Base-by-base conservation (phyloP, 2,888 invertebrate species). In the Meghimatium bilineatum region DNA sequence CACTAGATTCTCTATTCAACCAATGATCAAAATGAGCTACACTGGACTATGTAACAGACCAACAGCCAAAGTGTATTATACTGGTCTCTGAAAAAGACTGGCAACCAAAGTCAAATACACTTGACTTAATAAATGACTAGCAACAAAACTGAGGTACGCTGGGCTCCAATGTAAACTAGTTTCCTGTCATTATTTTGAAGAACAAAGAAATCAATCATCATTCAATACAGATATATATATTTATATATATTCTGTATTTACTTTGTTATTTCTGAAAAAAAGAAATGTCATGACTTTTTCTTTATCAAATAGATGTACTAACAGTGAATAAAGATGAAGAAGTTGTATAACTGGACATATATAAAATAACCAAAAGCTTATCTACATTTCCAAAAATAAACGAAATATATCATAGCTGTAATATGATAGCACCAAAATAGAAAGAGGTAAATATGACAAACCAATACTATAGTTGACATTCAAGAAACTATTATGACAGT, bases 401-500 rank as follows among this genome's bases (percentile, higher is more conserved):
- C 32, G 34, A 29, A 34, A 1, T 12, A 67, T 17, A 32, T 12
- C 29, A 2, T 34, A 17, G 14, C 14, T 23, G 44, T 10, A 3
- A 14, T 49, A 29, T 44, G 34, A 26, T 72, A 72, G 72, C 72
- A 72, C 72, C 72, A 72, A n/a, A 44, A 72, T n/a, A 14, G 49
- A 29, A 26, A 44, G n/a, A 44, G 72, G 72, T 49, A 44, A 72
- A 72, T 0, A 34, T 67, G 44, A n/a, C 29, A 44, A n/a, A n/a
- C 26, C 49, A 72, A 44, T 72, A 29, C 29, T 6, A n/a, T 72
- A 12, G 12, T 44, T 72, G 44, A n/a, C 17, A 72, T 10, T 29
- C 34, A 38, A 38, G 23, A n/a, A 26, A 6, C 26, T 36, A 71
- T 44, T 44, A 72, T 44, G 44, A 72, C 44, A 29, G 44, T 38